These are phyloP conservation scores for Hylomyscus alleni DNA, from an alignment of 2,797 vertebrate species.

Conservation along the genomic window DNA sequence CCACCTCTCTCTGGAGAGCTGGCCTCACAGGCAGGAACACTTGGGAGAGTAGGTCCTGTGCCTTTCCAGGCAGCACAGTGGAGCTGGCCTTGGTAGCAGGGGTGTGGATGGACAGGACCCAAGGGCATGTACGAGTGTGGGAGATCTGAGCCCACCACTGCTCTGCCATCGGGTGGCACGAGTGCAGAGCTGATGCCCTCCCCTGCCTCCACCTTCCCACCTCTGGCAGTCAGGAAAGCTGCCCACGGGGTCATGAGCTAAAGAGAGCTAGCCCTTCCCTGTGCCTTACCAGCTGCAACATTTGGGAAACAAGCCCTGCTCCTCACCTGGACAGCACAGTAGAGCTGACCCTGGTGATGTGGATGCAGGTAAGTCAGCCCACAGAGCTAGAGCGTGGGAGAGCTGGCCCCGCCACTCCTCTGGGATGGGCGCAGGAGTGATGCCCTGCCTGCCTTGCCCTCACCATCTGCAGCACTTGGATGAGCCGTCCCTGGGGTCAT, in stretches of 20 bases:
- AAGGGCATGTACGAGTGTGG: neutral
- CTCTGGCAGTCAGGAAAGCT: neutral
- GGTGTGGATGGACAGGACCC: neutral
- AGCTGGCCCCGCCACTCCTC: neutral
- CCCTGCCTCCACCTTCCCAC: neutral
- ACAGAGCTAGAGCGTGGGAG: neutral
- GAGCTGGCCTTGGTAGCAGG: neutral
- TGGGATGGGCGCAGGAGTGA: neutral
- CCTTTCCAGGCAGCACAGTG: neutral
- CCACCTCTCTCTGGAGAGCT: neutral
- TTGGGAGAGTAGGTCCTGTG: neutral
- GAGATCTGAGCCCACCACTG: neutral
- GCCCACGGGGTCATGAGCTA: neutral
- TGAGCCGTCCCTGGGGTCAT: neutral
- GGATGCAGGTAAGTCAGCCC: neutral
- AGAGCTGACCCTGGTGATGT: neutral
- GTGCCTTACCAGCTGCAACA: neutral
- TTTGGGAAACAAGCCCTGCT: neutral
- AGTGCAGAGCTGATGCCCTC: neutral
- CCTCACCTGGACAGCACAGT: neutral
- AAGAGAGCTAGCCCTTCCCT: neutral
- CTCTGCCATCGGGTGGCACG: neutral
- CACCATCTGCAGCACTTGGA: neutral
- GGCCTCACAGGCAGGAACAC: neutral
- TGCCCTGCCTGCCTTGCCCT: neutral